Base-by-base conservation (phyloP, 2,113 vertebrate genomes). In the Parotia lawesii region DNA sequence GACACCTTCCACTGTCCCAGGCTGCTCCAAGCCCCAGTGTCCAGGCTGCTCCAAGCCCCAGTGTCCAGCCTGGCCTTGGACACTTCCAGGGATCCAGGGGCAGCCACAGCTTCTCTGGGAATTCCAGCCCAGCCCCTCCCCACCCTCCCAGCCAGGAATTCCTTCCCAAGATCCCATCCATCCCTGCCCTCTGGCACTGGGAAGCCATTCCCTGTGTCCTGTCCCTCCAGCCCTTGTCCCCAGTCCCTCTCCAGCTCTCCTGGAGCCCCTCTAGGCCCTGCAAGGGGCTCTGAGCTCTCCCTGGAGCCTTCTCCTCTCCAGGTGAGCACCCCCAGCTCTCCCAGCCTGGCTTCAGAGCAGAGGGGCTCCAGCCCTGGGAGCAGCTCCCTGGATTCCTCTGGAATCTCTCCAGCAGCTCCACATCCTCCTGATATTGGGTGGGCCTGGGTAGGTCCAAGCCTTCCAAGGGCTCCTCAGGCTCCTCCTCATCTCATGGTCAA, bases 401-500 rank as follows among this genome's bases (percentile, higher is more conserved):
- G 57, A 8, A 0, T 28, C 7, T 24, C 25, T 37, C 21, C 66
- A 72, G 79, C 56, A 83, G 17, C 67, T 72, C 67, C 80, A 84
- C 2, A 33, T 44, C 4, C 56, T 72, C 4, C 56, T 72, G 47
- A 0, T 61, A 25, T 9, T 72, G 67, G 18, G 8, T 33, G n/a
- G 9, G 1, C 33, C 27, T n/a, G 22, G 28, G 12, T 45, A 25
- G 56, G 11, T 31, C 2, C 0, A 0, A 73, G n/a, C 69, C 21
- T 33, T 23, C 65, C 28, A 23, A 56, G 65, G 65, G 27, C 44
- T 73, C 22, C 4, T 25, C 28, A 10, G 20, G 20, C 37, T n/a
- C 42, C 17, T 61, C 54, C 35, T 87, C 72, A 29, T 23, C 27
- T 44, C 17, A 0, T 8, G 24, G 54, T 61, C 15, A 61, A 60